These are phyloP conservation scores for Corticium candelabrum DNA, from an alignment of 37 sponge, comb jelly and placozoan species.

Conservation along the genomic window DNA sequence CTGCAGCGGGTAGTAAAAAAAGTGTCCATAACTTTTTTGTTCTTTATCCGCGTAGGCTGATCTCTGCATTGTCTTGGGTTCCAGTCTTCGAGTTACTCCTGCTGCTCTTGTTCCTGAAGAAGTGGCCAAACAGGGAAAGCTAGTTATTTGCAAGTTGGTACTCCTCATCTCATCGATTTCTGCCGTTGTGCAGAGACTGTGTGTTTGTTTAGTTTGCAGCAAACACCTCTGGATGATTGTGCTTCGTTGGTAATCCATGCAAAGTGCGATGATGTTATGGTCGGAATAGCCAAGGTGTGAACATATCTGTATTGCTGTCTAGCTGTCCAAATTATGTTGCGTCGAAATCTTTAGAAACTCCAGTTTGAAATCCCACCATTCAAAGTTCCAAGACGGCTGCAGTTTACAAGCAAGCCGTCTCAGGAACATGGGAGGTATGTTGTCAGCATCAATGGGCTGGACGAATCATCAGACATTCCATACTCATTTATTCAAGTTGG, in stretches of 20 bases:
- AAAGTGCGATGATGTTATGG: slow-evolving; percentile 76
- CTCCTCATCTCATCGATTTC: neutral
- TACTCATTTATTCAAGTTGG: slow-evolving; percentile 61
- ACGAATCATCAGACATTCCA: slow-evolving; percentile 43
- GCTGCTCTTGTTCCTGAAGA: slow-evolving; percentile 51
- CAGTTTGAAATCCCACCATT: slow-evolving; percentile 45
- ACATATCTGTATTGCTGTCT: neutral
- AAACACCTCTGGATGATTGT: slow-evolving; percentile 34
- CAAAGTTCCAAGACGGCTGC: slow-evolving; percentile 41
- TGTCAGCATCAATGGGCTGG: slow-evolving; percentile 49
- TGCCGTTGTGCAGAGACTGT: neutral
- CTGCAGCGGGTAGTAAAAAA: slow-evolving; percentile 63
- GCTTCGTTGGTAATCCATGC: slow-evolving; percentile 45
- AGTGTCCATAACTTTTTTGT: neutral
- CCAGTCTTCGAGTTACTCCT: slow-evolving; percentile 68
- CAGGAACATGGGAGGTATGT: neutral
- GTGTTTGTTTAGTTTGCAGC: slow-evolving; percentile 45
- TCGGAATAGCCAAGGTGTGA: slow-evolving; percentile 20
- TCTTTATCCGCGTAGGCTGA: slow-evolving; percentile 41
- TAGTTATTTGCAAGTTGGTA: slow-evolving; percentile 81
- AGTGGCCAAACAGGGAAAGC: slow-evolving; percentile 38
- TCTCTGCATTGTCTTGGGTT: slow-evolving; percentile 76
- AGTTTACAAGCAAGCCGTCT: slow-evolving; percentile 1
- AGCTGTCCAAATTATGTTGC: neutral
- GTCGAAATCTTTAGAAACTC: slow-evolving; percentile 19